Percentiles rank a stretch among this genome's conserved stretches.
Evolutionary conservation across 2,797 vertebrate species (phyloP).

Genomic region (Poecilia velifera): DNA sequence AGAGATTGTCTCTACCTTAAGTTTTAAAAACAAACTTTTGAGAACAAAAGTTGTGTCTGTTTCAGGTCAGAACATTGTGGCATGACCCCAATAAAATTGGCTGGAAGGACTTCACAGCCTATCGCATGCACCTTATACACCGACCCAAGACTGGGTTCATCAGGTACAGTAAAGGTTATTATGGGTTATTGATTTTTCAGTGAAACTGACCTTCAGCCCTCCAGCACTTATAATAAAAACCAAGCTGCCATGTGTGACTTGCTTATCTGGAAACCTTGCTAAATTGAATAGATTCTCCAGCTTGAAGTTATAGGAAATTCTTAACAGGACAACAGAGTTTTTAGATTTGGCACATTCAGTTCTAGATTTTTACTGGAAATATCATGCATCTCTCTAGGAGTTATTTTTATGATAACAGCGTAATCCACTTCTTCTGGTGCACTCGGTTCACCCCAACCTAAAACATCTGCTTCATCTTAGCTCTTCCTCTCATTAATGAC

Average conservation of each 20-base stretch:
- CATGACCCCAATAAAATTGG: conserved; percentile 95
- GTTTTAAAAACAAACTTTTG: not conserved
- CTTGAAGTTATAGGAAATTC: not conserved
- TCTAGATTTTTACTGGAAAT: conserved; percentile 32
- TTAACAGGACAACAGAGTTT: not conserved
- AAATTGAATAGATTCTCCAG: not conserved
- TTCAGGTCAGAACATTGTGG: conserved; percentile 94
- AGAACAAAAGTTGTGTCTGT: conserved; percentile 15
- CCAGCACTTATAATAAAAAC: not conserved
- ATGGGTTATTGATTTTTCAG: conserved; percentile 17
- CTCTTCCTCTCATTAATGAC: conserved; percentile 54
- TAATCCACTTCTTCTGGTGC: conserved; percentile 52
- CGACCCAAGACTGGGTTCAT: conserved; percentile 96
- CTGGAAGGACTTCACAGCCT: conserved; percentile 96
- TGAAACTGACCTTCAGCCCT: not conserved
- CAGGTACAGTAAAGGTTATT: conserved; percentile 80
- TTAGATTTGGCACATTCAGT: conserved; percentile 20
- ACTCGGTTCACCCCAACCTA: conserved; percentile 43
- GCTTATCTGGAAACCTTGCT: not conserved
- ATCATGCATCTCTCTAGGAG: conserved; percentile 52
- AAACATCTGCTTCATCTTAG: conserved; percentile 48
- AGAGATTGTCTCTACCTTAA: not conserved
- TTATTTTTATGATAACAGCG: conserved; percentile 52
- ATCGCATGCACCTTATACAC: conserved; percentile 95
- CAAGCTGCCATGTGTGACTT: not conserved